Evolutionary conservation across 2,797 vertebrate species (phyloP), one percentile per base, ranked within the genome.

Genomic region (Sebastes alutus): DNA sequence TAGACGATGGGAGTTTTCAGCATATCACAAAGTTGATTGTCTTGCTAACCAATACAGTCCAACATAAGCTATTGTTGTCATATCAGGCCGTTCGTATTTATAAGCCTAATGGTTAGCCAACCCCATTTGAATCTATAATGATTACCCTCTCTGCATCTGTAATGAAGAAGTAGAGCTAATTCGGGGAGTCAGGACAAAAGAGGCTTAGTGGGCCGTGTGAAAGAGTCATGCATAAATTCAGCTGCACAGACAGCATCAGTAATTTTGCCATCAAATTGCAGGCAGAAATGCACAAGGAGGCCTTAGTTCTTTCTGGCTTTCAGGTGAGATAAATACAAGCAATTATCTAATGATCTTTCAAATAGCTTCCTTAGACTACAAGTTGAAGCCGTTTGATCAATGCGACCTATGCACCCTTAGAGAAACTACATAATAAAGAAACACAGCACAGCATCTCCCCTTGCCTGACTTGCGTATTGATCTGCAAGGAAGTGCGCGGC

Each of bases 301-400:
- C 29, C 7, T 69, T 29, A 38, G 65, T 71, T 72, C 67, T 83
- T 64, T 75, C 42, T 52, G 30, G 58, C 77, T 87, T 84, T 87
- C 74, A 86, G 87, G 78, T 88, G 83, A 84, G 88, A 88, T 87
- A 86, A 92, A 92, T 91, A 78, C 72, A 64, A 75, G 81, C 83
- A 91, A 90, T 90, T 87, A 88, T 85, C 85, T 88, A 85, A 88
- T 89, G 91, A 88, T 88, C 80, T 88, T 89, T 89, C 78, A 87
- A 74, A 86, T 62, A 59, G 72, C 82, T 85, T 86, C 88, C 81
- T 82, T 38, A 38, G 81, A 88, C 71, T 84, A 72, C 64, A 78
- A 79, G 82, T 78, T 73, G 78, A 85, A 78, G 77, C 78, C 3
- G 7, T 73, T 87, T 87, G 87, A 92, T 90, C 90, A 90, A 82